phyloP scores from a whole-genome alignment of 2,888 invertebrate species.

The Furcula furcula region DNA sequence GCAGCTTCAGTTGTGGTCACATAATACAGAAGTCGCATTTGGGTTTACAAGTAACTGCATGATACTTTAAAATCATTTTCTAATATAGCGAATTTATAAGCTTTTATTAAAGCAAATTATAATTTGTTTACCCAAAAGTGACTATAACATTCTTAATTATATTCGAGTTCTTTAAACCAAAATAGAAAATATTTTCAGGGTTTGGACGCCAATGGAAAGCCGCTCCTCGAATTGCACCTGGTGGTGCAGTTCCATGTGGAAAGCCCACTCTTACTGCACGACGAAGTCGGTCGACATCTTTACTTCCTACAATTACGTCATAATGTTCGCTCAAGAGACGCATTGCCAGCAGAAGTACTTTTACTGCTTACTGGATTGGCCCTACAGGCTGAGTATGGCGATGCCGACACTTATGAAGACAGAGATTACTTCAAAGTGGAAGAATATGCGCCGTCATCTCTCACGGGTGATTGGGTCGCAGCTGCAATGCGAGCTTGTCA shows the following conservation, averaged over 20 bases:
- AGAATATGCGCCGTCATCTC: conserved; percentile 90
- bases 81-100: too few species aligned
- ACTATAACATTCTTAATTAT: too few species aligned
- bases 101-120: too few species aligned
- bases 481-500: conserved; percentile 88
- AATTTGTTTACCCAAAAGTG: too few species aligned
- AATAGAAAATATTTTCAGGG: conserved; percentile 78
- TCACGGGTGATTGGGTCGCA: conserved; percentile 82
- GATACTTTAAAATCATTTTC: background rate
- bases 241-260: conserved; percentile 97
- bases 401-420: conserved; percentile 78
- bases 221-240: conserved; percentile 93
- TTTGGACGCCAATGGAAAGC: conserved; percentile 94
- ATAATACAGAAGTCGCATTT: too few species aligned
- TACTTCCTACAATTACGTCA: conserved; percentile 97
- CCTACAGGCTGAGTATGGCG: conserved; percentile 95
- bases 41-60: too few species aligned
- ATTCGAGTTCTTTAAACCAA: conserved; percentile 7
- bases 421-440: conserved; percentile 87
- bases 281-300: conserved; percentile 95
- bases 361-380: conserved; percentile 94
- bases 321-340: conserved; percentile 89
- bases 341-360: conserved; percentile 82
- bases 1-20: too few species aligned
- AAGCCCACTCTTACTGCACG: conserved; percentile 93